Conservation (phyloP, 2,113 vertebrate species). For the Felis chaus region DNA sequence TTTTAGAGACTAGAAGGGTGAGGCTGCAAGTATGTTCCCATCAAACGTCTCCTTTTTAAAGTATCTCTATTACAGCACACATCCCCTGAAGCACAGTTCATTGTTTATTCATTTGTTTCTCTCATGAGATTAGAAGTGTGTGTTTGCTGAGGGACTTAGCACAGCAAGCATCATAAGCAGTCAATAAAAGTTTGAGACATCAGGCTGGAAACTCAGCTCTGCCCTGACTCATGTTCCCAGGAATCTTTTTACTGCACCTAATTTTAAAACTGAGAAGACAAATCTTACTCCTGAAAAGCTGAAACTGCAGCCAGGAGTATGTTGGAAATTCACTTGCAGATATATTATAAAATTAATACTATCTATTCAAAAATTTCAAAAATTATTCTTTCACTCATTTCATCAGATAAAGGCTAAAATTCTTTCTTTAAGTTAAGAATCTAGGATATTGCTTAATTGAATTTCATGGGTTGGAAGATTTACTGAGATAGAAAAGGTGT, state of each 20-base stretch:
- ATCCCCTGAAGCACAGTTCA: not conserved
- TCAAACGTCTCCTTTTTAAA: not conserved
- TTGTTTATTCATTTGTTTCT: not conserved
- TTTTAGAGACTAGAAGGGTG: slow-evolving; percentile 9
- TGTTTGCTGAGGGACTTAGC: not conserved
- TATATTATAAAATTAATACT: not conserved
- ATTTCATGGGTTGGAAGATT: not conserved
- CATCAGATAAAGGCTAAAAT: not conserved
- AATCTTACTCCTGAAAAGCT: not conserved
- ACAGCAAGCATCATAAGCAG: not conserved
- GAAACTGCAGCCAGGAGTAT: not conserved
- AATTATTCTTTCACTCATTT: slow-evolving; percentile 38
- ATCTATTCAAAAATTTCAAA: not conserved
- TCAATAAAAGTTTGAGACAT: not conserved
- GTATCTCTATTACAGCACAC: not conserved
- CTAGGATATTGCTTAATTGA: slow-evolving; percentile 21
- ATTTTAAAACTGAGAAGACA: slow-evolving; percentile 7
- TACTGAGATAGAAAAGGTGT: slow-evolving; percentile 18
- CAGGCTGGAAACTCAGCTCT: not conserved
- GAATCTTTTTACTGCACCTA: not conserved
- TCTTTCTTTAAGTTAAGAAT: not conserved
- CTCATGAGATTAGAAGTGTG: not conserved
- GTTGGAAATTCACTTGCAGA: not conserved
- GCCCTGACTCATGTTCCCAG: not conserved
- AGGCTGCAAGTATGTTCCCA: not conserved